Conservation (phyloP, 2,797 vertebrate genomes). For the Spea hammondii region DNA sequence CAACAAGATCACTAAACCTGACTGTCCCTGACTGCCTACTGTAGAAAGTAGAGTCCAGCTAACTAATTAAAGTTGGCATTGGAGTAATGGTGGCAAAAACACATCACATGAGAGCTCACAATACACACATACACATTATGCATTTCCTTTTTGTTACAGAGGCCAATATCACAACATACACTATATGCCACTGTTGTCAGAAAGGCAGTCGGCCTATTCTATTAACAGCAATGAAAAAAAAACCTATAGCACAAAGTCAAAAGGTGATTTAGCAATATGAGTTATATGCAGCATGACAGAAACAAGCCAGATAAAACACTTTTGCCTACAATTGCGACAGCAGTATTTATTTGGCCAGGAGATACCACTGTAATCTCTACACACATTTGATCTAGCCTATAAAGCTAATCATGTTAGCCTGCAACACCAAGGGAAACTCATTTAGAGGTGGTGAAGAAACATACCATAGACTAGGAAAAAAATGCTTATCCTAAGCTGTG, state of each 20-base stretch:
- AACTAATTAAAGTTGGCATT: no score
- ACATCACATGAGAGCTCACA: no score
- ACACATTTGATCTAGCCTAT: conserved; percentile 48
- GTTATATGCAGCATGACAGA: conserved; percentile 36
- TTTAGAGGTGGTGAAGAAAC: conserved; percentile 32
- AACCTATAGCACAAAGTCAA: conserved; percentile 43
- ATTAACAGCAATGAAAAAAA: conserved; percentile 12
- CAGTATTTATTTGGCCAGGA: conserved; percentile 41
- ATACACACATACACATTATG: no score
- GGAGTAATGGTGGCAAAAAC: no score
- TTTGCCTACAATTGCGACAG: conserved; percentile 30
- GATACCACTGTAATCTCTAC: conserved; percentile 42
- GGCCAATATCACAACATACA: no score
- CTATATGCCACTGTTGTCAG: neutral
- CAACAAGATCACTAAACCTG: no score
- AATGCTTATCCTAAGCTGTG: conserved; percentile 16
- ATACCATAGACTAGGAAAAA: conserved; percentile 25
- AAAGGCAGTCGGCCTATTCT: conserved; percentile 6
- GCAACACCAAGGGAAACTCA: conserved; percentile 32
- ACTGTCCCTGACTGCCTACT: no score
- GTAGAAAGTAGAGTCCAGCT: no score
- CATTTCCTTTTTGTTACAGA: no score
- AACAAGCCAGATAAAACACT: conserved; percentile 36
- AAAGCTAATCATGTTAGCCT: conserved; percentile 45
- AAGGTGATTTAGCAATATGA: conserved; percentile 43